Percentiles rank a stretch among this genome's conserved stretches.
Evolutionary conservation across 2,797 vertebrate genomes (phyloP).

Genomic region (Gallirallus australis): DNA sequence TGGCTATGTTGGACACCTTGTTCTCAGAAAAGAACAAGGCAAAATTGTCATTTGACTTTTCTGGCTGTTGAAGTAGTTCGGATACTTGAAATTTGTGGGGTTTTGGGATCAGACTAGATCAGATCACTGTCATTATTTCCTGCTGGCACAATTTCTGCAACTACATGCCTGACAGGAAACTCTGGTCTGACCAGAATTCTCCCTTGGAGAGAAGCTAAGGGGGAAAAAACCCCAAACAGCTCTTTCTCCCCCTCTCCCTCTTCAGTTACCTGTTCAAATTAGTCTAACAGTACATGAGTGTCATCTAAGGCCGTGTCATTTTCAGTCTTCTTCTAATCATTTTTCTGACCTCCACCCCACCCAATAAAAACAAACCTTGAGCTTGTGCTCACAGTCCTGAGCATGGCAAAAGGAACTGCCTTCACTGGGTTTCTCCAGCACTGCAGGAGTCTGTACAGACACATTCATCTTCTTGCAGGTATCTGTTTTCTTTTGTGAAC

Average conservation of each 20-base stretch:
- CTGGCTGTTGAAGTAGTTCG: background rate
- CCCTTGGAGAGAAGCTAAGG: background rate
- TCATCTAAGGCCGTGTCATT: background rate
- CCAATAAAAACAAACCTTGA: no score
- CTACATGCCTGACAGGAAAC: background rate
- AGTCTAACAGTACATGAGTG: background rate
- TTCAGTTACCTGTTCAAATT: background rate
- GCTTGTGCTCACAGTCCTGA: background rate
- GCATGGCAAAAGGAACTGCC: background rate
- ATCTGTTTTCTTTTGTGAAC: background rate
- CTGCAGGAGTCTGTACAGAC: background rate
- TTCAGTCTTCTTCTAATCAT: background rate
- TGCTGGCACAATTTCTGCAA: background rate
- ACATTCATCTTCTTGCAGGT: fast-evolving
- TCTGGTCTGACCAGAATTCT: background rate
- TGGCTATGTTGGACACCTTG: background rate
- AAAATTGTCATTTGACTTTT: background rate
- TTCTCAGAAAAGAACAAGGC: background rate
- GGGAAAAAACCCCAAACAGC: background rate
- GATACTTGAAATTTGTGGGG: background rate
- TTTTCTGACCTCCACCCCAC: background rate
- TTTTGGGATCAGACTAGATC: background rate
- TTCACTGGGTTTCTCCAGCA: background rate
- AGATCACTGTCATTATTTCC: background rate
- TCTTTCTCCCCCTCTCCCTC: fast-evolving